A percentile compares a stretch with the other conserved stretches of the same genome.
Conservation (phyloP, 2,113 vertebrate species). For the Menura novaehollandiae region DNA sequence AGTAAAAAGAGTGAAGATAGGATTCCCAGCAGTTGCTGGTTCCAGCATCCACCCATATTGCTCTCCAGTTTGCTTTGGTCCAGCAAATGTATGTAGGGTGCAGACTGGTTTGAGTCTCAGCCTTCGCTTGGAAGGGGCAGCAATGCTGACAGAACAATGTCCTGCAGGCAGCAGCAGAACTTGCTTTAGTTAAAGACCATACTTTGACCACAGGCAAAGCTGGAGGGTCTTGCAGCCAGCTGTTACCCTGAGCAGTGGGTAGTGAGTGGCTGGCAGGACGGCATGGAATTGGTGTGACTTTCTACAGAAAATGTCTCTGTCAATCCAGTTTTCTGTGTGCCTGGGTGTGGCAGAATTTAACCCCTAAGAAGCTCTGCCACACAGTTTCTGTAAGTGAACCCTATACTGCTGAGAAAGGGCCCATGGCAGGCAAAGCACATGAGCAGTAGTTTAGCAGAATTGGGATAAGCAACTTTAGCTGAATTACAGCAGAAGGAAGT, state of each 20-base stretch:
- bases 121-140: neutral
- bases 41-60: neutral
- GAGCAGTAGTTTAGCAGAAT: neutral
- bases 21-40: neutral
- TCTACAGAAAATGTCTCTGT: neutral
- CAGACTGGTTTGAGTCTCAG: neutral
- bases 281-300: neutral
- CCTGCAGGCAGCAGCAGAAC: neutral
- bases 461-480: neutral
- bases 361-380: neutral
- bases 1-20: neutral
- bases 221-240: neutral
- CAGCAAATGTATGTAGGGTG: accelerated
- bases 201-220: neutral
- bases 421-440: accelerated
- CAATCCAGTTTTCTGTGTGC: neutral
- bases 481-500: neutral
- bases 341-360: neutral
- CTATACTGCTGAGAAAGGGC: neutral
- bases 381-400: neutral
- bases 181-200: neutral
- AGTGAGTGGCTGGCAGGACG: neutral
- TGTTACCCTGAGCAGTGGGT: neutral
- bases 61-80: neutral
- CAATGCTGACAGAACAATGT: neutral